Percentiles rank a stretch among this genome's conserved stretches.
Evolutionary conservation across 2,113 vertebrate species (phyloP).

Genomic region (Spizaetus ornatus): DNA sequence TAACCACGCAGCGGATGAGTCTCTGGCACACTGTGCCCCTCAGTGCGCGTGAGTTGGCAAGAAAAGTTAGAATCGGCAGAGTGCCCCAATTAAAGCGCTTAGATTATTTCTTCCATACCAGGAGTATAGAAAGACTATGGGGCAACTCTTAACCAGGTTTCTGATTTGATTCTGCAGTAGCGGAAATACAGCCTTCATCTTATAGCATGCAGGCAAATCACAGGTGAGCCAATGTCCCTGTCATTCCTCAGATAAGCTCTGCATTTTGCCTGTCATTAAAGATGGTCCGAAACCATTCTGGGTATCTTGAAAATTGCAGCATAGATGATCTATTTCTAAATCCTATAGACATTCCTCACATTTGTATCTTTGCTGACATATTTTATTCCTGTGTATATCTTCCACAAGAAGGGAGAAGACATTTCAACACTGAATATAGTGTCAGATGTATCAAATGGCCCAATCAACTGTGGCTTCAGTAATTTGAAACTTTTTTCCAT

Average conservation of each 20-base stretch:
- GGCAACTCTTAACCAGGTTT: not conserved
- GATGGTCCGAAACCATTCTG: not conserved
- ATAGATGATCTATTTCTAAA: not conserved
- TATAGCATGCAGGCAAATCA: not conserved
- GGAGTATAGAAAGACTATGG: not conserved
- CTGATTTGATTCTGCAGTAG: not conserved
- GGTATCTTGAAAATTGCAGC: not conserved
- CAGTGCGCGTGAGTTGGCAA: too few species aligned
- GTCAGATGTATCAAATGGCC: not conserved
- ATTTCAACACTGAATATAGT: not conserved
- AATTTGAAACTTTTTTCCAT: not conserved
- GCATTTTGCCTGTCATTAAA: not conserved
- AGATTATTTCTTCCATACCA: not conserved
- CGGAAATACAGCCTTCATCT: not conserved
- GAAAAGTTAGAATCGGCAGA: not conserved
- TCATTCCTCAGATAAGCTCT: not conserved
- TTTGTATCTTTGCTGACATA: not conserved
- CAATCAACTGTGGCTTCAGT: not conserved
- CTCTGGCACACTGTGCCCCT: not conserved
- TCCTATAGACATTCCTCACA: not conserved
- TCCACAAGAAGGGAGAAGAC: not conserved
- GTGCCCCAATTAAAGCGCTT: not conserved
- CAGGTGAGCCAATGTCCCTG: not conserved
- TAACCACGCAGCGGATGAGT: fast-evolving
- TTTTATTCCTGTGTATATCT: not conserved